Evolutionary conservation across 2,797 vertebrate species (phyloP), one percentile per base, ranked within the genome.

Genomic region (Amblyraja radiata): DNA sequence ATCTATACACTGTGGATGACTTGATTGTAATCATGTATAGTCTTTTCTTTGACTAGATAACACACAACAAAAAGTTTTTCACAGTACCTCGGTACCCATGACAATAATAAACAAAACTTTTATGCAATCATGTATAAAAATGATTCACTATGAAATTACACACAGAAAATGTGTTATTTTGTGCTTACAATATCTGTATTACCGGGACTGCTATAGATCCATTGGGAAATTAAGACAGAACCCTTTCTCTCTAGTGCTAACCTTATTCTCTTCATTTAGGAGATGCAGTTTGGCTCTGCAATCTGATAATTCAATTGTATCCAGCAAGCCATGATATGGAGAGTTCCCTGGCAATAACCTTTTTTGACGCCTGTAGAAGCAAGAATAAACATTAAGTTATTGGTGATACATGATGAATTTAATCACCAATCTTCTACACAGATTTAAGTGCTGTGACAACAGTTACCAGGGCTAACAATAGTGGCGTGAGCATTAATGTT

Each of bases 311-410:
- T 94, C 95, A 93, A 98, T 93, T 78, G 97, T 97, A 93, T 98
- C 97, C 94, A 98, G 84, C 84, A 97, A 95, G 21, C 96, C 96
- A 93, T 4, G 94, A 94, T 98, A 97, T 23, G 94, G 95, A 93
- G 95, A 95, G 88, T 95, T 93, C 93, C 94, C 96, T n/a, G 96
- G 95, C 90, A 93, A 94, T 1, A 95, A 94, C 94, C 94, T 94
- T 93, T 97, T 98, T 96, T 99, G 98, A 90, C 97, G 96, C 95
- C 99, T 99, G 73, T 73, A 93, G 90, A 93, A 13, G 94, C 6
- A 93, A 36, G 95, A 71, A 79, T 93, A 32, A 83, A n/a, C 39
- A 0, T 90, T 68, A n/a, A 28, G 23, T 58, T 61, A 61, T 61
- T 28, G 54, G 81, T 77, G 28, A 10, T 25, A 77, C 6, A n/a